These are phyloP conservation scores for Sesamia nonagrioides DNA, from an alignment of 1,140 invertebrate genomes.

Conservation along the genomic window DNA sequence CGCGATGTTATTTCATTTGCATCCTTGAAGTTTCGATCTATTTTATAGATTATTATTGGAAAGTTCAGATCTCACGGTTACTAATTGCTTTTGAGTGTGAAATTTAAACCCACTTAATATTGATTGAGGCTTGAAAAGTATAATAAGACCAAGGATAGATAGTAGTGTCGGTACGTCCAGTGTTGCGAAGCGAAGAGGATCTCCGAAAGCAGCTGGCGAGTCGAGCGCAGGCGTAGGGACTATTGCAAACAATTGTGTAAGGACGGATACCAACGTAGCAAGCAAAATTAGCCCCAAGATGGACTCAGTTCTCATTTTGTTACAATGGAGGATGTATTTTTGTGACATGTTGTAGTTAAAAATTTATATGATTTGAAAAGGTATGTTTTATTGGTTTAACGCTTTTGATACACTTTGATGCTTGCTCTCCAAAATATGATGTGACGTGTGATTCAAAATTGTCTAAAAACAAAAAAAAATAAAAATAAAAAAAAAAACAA, in stretches of 20 bases:
- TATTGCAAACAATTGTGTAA: slow-evolving; percentile 88
- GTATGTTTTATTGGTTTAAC: slow-evolving; percentile 84
- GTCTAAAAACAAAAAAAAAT: slow-evolving; percentile 62
- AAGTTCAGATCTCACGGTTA: slow-evolving; percentile 85
- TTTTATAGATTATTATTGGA: slow-evolving; percentile 74
- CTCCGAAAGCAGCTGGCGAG: slow-evolving; percentile 55
- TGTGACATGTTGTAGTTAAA: slow-evolving; percentile 86
- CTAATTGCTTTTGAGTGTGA: slow-evolving; percentile 80
- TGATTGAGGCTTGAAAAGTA: slow-evolving; percentile 58
- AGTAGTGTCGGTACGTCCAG: slow-evolving; percentile 61
- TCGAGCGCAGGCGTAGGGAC: slow-evolving; percentile 56
- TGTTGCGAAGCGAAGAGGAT: slow-evolving; percentile 56
- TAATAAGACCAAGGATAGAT: slow-evolving; percentile 52
- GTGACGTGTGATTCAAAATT: slow-evolving; percentile 73
- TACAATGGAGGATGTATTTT: slow-evolving; percentile 72
- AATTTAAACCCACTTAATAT: slow-evolving; percentile 61
- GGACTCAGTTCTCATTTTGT: slow-evolving; percentile 58
- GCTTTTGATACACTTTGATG: slow-evolving; percentile 72
- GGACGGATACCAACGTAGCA: slow-evolving; percentile 85
- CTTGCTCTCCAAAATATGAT: slow-evolving; percentile 72
- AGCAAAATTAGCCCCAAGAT: slow-evolving; percentile 73
- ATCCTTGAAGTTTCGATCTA: slow-evolving; percentile 78
- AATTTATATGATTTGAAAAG: slow-evolving; percentile 80
- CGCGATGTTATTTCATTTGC: slow-evolving; percentile 84
- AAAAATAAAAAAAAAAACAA: too few species aligned